A percentile compares a stretch with the other conserved stretches of the same genome.
Evolutionary conservation across 2,888 invertebrate species (phyloP).

Genomic region (Bombylius major): DNA sequence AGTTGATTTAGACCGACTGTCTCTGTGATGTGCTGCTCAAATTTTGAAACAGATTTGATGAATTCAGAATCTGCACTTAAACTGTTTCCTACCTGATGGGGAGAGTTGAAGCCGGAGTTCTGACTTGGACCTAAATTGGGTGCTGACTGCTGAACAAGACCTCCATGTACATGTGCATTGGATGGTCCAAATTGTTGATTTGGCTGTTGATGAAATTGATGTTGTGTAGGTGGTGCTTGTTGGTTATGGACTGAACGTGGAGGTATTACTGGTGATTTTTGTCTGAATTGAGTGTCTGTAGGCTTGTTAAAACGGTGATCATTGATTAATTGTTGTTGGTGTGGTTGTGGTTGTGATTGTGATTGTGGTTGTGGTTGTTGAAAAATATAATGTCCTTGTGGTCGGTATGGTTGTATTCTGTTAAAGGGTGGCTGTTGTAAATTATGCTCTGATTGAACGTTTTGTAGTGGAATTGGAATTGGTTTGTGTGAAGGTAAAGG

Average conservation of each 20-base stretch:
- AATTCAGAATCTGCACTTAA: conserved; percentile 45
- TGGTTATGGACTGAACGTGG: conserved; percentile 28
- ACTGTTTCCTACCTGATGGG: conserved; percentile 1
- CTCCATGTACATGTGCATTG: conserved; percentile 11
- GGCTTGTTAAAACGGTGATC: conserved; percentile 1
- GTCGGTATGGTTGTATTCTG: conserved; percentile 22
- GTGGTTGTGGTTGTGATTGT: conserved; percentile 37
- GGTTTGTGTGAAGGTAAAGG: conserved; percentile 38
- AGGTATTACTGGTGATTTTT: conserved; percentile 8
- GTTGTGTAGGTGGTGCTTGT: conserved; percentile 24
- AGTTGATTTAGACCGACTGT: conserved; percentile 32
- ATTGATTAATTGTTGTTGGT: conserved; percentile 18
- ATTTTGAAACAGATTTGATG: conserved; percentile 62
- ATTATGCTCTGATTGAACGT: conserved; percentile 25
- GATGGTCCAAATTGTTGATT: conserved; percentile 27
- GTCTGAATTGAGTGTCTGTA: neutral
- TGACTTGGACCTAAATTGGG: conserved; percentile 23
- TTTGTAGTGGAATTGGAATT: conserved; percentile 30
- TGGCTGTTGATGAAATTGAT: conserved; percentile 28
- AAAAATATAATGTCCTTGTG: conserved; percentile 10
- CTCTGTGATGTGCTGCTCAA: conserved; percentile 64
- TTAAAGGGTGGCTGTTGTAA: conserved; percentile 36
- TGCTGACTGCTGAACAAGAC: conserved; percentile 22
- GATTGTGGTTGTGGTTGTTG: neutral
- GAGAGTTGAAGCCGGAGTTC: conserved; percentile 9